These are phyloP conservation scores for Philaenus spumarius DNA, from an alignment of 1,140 invertebrate genomes.

Conservation along the genomic window DNA sequence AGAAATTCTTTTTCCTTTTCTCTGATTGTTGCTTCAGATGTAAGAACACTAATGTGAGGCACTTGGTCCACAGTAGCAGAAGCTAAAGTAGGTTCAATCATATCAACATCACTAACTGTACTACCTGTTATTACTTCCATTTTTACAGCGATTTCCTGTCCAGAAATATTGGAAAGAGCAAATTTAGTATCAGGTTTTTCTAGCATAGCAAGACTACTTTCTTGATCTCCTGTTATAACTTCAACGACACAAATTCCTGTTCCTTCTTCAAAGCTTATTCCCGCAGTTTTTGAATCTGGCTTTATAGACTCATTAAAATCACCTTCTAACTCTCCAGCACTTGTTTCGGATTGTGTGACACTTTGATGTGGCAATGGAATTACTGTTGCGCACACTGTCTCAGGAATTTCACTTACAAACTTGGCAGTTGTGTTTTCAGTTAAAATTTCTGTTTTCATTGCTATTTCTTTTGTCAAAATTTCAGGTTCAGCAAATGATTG, in stretches of 20 bases:
- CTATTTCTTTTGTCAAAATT: constrained; percentile 34
- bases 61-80: constrained; percentile 27
- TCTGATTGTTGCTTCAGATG: constrained; percentile 36
- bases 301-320: constrained; percentile 33
- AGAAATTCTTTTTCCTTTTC: constrained; percentile 26
- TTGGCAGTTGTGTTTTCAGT: constrained; percentile 15
- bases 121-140: constrained; percentile 33
- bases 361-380: constrained; percentile 27
- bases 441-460: constrained; percentile 24
- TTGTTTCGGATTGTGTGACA: constrained; percentile 25
- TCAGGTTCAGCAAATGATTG: constrained; percentile 30
- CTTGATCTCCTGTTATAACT: constrained; percentile 41
- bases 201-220: constrained; percentile 11
- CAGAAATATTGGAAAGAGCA: constrained; percentile 21
- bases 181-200: constrained; percentile 20
- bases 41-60: constrained; percentile 41
- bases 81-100: neutral
- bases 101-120: constrained; percentile 10
- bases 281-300: constrained; percentile 35
- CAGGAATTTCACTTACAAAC: constrained; percentile 10
- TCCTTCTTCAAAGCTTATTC: constrained; percentile 39
- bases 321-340: constrained; percentile 28
- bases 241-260: constrained; percentile 43
- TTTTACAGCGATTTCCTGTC: constrained; percentile 22
- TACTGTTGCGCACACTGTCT: constrained; percentile 16